Evolutionary conservation across 2,113 vertebrate species (phyloP).

Genomic region (Eira barbara): DNA sequence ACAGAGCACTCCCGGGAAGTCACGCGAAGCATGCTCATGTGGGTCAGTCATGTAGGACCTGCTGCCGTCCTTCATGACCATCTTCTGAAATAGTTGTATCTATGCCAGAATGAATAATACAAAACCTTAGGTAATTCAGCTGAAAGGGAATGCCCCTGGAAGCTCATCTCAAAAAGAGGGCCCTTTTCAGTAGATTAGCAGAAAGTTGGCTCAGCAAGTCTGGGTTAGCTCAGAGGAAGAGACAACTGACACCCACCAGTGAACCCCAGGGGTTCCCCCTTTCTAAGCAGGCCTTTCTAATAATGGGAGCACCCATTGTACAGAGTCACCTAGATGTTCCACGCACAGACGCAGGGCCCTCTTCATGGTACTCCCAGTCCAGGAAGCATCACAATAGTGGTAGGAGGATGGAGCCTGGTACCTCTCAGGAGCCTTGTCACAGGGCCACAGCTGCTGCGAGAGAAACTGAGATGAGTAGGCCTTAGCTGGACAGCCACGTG

Average conservation of each 20-base stretch:
- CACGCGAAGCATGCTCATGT: not conserved
- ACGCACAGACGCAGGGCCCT: not conserved
- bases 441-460: not conserved
- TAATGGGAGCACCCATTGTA: not conserved
- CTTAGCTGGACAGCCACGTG: not conserved
- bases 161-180: constrained; percentile 2
- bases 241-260: not conserved
- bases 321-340: not conserved
- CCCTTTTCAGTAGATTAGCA: not conserved
- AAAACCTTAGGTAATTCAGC: not conserved
- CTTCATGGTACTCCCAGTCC: not conserved
- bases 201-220: constrained; percentile 31
- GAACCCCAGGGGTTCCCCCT: not conserved
- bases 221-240: constrained; percentile 18
- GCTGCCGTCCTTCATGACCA: not conserved
- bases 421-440: not conserved
- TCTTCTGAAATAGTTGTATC: not conserved
- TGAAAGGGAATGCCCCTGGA: constrained; percentile 8
- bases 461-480: not conserved
- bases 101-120: not conserved
- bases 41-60: not conserved
- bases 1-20: not conserved
- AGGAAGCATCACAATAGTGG: not conserved
- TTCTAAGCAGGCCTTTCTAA: not conserved
- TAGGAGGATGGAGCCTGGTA: not conserved